Base-by-base conservation (phyloP, 2,888 invertebrate genomes). In the Amitus sp. region DNA sequence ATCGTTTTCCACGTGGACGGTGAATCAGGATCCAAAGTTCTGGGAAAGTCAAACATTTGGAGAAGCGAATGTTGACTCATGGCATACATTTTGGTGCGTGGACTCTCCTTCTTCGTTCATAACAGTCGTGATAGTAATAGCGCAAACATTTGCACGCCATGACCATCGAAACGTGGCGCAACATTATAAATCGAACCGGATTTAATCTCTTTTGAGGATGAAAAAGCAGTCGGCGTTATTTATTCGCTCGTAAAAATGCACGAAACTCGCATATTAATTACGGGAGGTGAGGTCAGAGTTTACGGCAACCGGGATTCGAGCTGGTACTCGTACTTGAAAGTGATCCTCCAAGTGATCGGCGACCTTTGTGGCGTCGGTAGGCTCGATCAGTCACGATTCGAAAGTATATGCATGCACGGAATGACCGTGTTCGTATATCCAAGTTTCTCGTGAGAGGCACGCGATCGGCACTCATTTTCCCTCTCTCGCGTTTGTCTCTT, bases 41-140 rank as follows among this genome's bases (percentile, higher is more conserved):
- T 82, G 81, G 80, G 81, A 82, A 82, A 82, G 80, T 81, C 74
- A 82, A 82, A 82, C 79, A 82, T 71, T 75, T 73, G 73, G 77
- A 76, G 73, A 76, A 73, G 71, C 72, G 67, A 76, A 73, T 79
- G 79, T 80, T 80, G 75, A 76, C 79, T 75, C 72, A 70, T 60
- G 69, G 77, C 75, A 78, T 70, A 79, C 76, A 79, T 76, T 75
- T 74, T 68, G n/a, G 69, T 73, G 69, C 54, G 69, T 59, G 67
- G 67, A 73, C 72, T 70, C 68, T 70, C 73, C 57, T 66, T 68
- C 69, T 49, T 63, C 67, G 54, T 42, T 33, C 53, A 69, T 68
- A 73, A 76, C 73, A 80, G 79, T 77, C 76, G 77, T 63, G 78
- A 80, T 79, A 79, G 75, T 76, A 74, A 78, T 76, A 76, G 69